Conservation (phyloP, 2,888 invertebrate species). For the Aethes cnicana region DNA sequence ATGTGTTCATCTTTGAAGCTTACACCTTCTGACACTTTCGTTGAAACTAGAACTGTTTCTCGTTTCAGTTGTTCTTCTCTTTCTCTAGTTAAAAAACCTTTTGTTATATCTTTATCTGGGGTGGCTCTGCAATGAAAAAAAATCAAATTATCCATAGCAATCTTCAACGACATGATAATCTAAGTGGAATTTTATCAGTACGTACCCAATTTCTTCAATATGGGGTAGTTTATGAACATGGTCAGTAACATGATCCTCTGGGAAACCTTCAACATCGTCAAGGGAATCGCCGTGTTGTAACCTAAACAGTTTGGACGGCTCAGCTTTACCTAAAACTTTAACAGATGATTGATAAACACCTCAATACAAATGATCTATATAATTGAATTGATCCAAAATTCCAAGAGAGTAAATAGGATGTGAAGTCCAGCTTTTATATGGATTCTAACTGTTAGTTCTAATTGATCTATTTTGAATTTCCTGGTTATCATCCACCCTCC, state of each 20-base stretch:
- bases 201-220: slow-evolving; percentile 75
- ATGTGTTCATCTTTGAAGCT: slow-evolving; percentile 32
- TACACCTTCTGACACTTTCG: slow-evolving; percentile 32
- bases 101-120: slow-evolving; percentile 56
- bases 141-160: background rate
- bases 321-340: slow-evolving; percentile 51
- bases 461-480: too few relatives aligned
- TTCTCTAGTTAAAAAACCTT: slow-evolving; percentile 63
- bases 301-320: slow-evolving; percentile 57
- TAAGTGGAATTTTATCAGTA: too few relatives aligned
- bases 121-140: slow-evolving; percentile 45
- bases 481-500: too few relatives aligned
- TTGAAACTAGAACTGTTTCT: slow-evolving; percentile 43
- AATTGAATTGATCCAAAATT: too few relatives aligned
- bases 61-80: slow-evolving; percentile 65
- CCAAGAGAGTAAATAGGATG: too few relatives aligned
- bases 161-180: too few relatives aligned
- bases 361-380: background rate
- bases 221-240: slow-evolving; percentile 74
- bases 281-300: slow-evolving; percentile 75
- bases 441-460: too few relatives aligned
- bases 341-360: background rate
- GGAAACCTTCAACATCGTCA: slow-evolving; percentile 79
- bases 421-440: too few relatives aligned
- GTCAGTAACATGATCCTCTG: slow-evolving; percentile 73